These are phyloP conservation scores for Sinocyclocheilus maitianheensis DNA, from an alignment of 2,113 vertebrate species.

Conservation along the genomic window DNA sequence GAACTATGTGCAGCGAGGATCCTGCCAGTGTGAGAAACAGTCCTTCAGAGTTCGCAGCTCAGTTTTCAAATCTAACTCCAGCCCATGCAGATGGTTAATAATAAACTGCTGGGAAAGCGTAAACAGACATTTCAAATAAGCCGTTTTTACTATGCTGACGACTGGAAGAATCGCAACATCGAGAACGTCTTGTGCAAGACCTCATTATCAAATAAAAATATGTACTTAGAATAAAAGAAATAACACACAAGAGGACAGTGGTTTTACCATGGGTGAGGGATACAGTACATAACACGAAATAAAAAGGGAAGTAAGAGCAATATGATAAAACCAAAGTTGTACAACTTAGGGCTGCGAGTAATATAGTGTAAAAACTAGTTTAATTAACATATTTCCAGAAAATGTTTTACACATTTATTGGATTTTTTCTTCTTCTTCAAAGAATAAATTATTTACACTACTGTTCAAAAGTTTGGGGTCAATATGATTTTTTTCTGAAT, in stretches of 20 bases:
- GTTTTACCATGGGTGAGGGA: not conserved
- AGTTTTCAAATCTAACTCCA: constrained; percentile 39
- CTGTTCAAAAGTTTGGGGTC: not conserved
- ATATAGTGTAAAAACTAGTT: not conserved
- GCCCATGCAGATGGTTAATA: constrained; percentile 54
- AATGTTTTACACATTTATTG: not conserved
- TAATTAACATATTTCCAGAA: not conserved
- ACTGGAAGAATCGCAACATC: constrained; percentile 38
- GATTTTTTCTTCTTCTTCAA: not conserved
- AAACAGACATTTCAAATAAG: constrained; percentile 55
- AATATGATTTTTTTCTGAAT: not conserved
- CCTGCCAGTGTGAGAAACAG: constrained; percentile 56
- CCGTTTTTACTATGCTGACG: constrained; percentile 54
- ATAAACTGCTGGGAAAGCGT: constrained; percentile 54
- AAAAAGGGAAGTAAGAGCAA: not conserved
- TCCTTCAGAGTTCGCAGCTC: constrained; percentile 63
- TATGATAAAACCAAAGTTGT: not conserved
- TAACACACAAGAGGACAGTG: not conserved
- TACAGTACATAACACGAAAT: not conserved
- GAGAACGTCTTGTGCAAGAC: not conserved
- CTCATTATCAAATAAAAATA: constrained; percentile 11
- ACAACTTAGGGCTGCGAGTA: not conserved
- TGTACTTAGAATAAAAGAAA: not conserved
- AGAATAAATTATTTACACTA: not conserved
- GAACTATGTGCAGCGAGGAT: constrained; percentile 41